These are phyloP conservation scores for Callionymus lyra DNA, from an alignment of 2,113 vertebrate species.

Conservation along the genomic window DNA sequence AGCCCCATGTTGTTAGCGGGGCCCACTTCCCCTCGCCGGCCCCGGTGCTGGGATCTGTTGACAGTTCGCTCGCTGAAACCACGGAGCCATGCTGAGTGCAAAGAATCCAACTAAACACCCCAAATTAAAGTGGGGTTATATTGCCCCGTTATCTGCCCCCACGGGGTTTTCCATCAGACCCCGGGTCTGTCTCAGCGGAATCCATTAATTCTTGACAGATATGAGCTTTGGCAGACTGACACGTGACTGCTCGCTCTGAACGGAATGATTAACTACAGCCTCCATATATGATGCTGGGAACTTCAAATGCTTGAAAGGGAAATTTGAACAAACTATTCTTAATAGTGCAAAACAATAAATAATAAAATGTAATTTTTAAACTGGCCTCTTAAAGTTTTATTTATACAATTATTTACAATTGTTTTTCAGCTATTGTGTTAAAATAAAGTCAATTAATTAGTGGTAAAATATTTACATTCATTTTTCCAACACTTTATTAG, in stretches of 20 bases:
- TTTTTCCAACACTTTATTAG: too few species aligned
- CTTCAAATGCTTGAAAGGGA: not conserved
- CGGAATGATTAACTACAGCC: constrained; percentile 5
- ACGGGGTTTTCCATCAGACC: constrained; percentile 66
- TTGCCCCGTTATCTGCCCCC: constrained; percentile 68
- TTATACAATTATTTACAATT: too few species aligned
- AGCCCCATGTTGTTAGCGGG: constrained; percentile 57
- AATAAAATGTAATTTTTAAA: too few species aligned
- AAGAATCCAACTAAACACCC: constrained; percentile 75
- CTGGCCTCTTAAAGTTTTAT: too few species aligned
- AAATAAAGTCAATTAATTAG: too few species aligned
- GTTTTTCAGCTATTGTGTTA: too few species aligned
- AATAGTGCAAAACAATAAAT: too few species aligned
- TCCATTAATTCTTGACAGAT: constrained; percentile 40
- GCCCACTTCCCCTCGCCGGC: constrained; percentile 26
- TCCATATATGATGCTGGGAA: constrained; percentile 2
- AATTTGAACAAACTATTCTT: too few species aligned
- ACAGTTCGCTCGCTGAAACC: constrained; percentile 64
- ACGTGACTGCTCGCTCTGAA: constrained; percentile 4
- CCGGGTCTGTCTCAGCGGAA: constrained; percentile 60
- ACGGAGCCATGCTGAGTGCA: constrained; percentile 67
- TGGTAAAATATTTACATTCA: too few species aligned
- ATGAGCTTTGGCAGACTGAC: constrained; percentile 16
- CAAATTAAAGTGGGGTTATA: constrained; percentile 60
- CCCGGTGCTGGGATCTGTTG: constrained; percentile 45